phyloP scores from a whole-genome alignment of 2,113 vertebrate species.

The Hippocampus abdominalis region DNA sequence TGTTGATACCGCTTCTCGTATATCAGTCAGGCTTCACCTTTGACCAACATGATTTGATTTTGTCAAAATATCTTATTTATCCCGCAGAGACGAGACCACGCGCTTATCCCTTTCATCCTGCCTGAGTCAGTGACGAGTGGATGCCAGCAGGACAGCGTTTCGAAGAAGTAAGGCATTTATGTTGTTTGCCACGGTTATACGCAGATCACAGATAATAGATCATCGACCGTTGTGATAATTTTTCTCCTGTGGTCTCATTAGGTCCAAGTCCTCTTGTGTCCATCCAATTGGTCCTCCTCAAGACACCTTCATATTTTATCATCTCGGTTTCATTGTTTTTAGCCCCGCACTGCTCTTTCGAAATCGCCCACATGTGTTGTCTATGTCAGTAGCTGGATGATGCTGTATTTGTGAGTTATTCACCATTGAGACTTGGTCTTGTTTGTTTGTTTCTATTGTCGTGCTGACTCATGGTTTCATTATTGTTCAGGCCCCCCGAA shows the following conservation, averaged over 20 bases:
- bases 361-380: neutral
- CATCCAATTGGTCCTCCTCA: no score
- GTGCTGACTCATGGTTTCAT: neutral
- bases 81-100: conserved; percentile 39
- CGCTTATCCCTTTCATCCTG: conserved; percentile 51
- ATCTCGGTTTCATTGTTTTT: no score
- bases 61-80: conserved; percentile 52
- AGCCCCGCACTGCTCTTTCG: no score
- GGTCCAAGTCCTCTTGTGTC: no score
- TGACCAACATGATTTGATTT: conserved; percentile 69
- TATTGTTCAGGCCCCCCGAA: neutral
- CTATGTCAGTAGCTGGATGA: neutral
- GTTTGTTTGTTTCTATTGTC: neutral
- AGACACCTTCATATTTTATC: no score
- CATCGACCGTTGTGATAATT: no score
- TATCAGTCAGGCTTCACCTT: conserved; percentile 48
- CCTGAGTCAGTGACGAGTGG: conserved; percentile 41
- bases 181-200: no score
- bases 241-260: no score
- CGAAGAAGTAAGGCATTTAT: no score
- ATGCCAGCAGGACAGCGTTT: conserved; percentile 13
- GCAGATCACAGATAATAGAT: no score
- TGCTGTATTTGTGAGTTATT: neutral
- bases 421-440: neutral
- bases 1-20: conserved; percentile 22